phyloP scores from a whole-genome alignment of 2,797 vertebrate genomes.

The Rhodeus uyekii region DNA sequence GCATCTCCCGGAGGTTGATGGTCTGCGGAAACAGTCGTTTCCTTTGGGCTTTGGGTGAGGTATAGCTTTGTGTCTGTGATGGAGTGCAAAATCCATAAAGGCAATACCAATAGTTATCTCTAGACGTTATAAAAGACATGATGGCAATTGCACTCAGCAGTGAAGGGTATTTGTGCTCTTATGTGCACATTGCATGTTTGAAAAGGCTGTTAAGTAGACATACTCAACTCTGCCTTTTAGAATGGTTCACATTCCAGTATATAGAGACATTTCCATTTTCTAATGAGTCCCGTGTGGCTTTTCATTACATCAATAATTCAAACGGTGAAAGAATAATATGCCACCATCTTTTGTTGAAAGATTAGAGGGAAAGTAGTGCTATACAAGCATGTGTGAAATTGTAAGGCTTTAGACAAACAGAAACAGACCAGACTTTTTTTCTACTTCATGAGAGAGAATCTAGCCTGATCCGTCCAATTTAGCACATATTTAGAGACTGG shows the following conservation, averaged over 20 bases:
- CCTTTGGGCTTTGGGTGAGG: constrained; percentile 45
- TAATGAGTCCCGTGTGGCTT: constrained; percentile 69
- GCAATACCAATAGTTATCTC: constrained; percentile 39
- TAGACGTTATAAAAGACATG: constrained; percentile 3
- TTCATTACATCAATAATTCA: constrained; percentile 76
- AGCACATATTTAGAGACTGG: not conserved
- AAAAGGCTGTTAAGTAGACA: constrained; percentile 63
- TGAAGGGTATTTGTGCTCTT: not conserved
- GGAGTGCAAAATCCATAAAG: constrained; percentile 43
- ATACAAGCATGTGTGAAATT: not conserved
- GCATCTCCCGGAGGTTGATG: constrained; percentile 31
- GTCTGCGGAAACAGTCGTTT: constrained; percentile 23
- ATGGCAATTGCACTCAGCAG: constrained; percentile 26
- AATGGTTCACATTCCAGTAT: constrained; percentile 69
- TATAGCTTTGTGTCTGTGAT: constrained; percentile 23
- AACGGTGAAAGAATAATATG: constrained; percentile 63
- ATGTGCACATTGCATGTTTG: not conserved
- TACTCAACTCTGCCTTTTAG: constrained; percentile 73
- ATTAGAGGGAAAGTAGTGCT: not conserved
- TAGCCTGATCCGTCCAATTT: constrained; percentile 17
- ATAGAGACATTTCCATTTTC: constrained; percentile 74
- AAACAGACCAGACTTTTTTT: constrained; percentile 2
- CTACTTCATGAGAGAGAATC: not conserved
- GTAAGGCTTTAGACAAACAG: constrained; percentile 12
- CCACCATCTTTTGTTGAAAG: constrained; percentile 17